These are phyloP conservation scores for Lamproptera curius DNA, from an alignment of 2,888 invertebrate species.

Conservation along the genomic window DNA sequence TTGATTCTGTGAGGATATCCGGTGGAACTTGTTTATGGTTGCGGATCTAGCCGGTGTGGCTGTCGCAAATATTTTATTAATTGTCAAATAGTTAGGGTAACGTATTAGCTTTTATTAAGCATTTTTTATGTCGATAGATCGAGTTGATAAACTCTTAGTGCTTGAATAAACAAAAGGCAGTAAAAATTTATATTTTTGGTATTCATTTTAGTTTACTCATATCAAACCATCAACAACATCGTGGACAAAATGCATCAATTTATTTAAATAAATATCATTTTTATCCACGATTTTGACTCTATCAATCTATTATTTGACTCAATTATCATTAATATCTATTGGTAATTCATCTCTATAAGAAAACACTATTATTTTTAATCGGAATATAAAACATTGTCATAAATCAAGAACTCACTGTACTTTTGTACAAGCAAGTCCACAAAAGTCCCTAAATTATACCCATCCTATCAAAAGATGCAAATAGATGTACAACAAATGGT, in stretches of 20 bases:
- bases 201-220: no score
- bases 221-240: no score
- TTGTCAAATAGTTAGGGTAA: no score
- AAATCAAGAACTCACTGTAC: neutral
- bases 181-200: no score
- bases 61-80: no score
- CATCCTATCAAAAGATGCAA: conserved; percentile 38
- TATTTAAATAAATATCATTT: neutral
- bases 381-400: neutral
- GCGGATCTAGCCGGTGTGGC: no score
- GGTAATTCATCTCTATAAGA: neutral
- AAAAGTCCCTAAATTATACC: neutral
- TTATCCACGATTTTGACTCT: neutral
- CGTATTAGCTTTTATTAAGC: no score
- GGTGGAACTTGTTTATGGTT: no score
- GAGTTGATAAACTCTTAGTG: no score
- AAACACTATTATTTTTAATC: no score
- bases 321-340: neutral
- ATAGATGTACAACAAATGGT: conserved; percentile 48
- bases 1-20: neutral
- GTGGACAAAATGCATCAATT: neutral
- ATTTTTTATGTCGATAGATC: no score
- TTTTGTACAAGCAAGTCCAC: conserved; percentile 9
- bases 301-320: neutral
- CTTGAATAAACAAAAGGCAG: no score